phyloP scores from a whole-genome alignment of 2,113 vertebrate species.

The Pollachius pollachius region DNA sequence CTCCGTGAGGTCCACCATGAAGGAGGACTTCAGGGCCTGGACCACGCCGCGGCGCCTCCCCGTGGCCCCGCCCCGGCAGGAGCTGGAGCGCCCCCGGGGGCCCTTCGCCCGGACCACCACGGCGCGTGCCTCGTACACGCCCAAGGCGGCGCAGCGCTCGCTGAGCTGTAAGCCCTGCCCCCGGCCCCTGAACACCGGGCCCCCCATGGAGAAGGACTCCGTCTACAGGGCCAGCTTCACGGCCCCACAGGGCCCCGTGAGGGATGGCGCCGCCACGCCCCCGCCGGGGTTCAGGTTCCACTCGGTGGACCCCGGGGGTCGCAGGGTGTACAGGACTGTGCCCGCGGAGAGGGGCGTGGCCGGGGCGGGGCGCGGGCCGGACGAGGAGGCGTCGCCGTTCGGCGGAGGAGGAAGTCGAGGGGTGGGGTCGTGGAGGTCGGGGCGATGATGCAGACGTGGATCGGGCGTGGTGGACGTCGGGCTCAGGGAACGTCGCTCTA shows the following conservation, averaged over 20 bases:
- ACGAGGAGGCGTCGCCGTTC: not conserved
- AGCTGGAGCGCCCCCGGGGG: conserved; percentile 34
- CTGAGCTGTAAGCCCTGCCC: conserved; percentile 49
- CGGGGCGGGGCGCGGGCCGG: not conserved
- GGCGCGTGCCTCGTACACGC: conserved; percentile 45
- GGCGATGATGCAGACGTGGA: not conserved
- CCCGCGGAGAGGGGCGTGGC: conserved; percentile 1
- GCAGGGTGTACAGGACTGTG: conserved; percentile 45
- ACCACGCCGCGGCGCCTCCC: not conserved
- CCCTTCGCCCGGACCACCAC: conserved; percentile 52
- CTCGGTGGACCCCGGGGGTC: conserved; percentile 14
- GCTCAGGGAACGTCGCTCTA: conserved; percentile 14
- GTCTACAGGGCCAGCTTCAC: conserved; percentile 50
- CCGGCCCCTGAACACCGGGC: not conserved
- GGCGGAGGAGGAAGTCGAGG: too few relatives aligned
- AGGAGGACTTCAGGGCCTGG: conserved; percentile 66
- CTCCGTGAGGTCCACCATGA: conserved; percentile 59
- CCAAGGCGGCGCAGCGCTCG: conserved; percentile 22
- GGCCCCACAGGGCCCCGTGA: conserved; percentile 42
- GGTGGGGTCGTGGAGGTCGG: conserved; percentile 6
- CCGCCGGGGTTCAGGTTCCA: conserved; percentile 22
- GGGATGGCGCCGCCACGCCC: conserved; percentile 41
- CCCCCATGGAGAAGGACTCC: conserved; percentile 37
- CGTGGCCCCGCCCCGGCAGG: not conserved
- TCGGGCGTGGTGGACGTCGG: not conserved